These are phyloP conservation scores for Nanorana parkeri DNA, from an alignment of 2,113 vertebrate genomes.

Conservation along the genomic window DNA sequence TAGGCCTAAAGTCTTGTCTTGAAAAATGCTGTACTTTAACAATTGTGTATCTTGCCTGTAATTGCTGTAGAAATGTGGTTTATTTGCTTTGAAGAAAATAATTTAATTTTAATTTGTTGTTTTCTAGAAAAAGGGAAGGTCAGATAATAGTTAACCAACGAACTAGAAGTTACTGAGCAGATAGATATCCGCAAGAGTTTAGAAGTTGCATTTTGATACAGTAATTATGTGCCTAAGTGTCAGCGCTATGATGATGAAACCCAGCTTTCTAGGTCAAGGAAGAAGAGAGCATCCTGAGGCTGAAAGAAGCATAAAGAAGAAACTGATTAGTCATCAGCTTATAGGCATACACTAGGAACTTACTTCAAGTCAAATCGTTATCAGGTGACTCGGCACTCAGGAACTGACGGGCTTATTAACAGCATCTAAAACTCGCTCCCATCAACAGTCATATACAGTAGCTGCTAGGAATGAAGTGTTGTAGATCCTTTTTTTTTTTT, in stretches of 20 bases:
- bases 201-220: background rate
- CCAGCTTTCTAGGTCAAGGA: slow-evolving; percentile 40
- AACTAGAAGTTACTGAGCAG: background rate
- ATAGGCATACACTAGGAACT: slow-evolving; percentile 12
- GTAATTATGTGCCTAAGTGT: slow-evolving; percentile 11
- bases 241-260: background rate
- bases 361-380: slow-evolving; percentile 8
- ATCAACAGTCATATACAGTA: no score
- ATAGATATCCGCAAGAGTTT: background rate
- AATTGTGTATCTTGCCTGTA: no score
- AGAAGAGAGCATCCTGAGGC: slow-evolving; percentile 19
- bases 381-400: slow-evolving; percentile 1
- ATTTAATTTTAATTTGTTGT: no score
- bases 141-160: background rate
- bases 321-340: slow-evolving; percentile 45
- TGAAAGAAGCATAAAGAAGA: background rate
- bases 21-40: no score
- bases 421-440: background rate
- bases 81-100: no score
- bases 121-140: no score
- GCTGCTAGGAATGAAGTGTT: no score
- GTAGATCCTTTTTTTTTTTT: no score
- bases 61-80: no score
- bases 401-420: background rate
- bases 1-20: no score